phyloP scores from a whole-genome alignment of 2,113 vertebrate species.

The Nestor notabilis region DNA sequence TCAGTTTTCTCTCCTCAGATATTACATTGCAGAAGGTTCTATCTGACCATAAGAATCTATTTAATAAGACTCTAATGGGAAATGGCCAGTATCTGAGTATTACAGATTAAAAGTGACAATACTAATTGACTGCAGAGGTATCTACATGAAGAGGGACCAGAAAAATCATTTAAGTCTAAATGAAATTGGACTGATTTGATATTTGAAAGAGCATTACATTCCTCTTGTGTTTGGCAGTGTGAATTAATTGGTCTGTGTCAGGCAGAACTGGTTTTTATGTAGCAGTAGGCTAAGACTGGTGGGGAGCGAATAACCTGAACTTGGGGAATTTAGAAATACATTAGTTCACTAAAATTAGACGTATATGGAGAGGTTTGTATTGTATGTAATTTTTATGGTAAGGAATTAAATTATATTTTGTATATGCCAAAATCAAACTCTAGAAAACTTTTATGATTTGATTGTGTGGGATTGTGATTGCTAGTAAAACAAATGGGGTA shows the following conservation, averaged over 20 bases:
- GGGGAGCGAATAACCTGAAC: not conserved
- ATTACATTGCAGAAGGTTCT: constrained; percentile 81
- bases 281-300: not conserved
- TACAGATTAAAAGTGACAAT: constrained; percentile 94
- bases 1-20: constrained; percentile 80
- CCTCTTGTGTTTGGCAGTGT: constrained; percentile 67
- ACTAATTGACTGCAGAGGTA: constrained; percentile 95
- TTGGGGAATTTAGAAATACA: not conserved
- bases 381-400: not conserved
- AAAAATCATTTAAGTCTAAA: constrained; percentile 94
- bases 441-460: not conserved
- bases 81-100: constrained; percentile 89
- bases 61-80: constrained; percentile 94
- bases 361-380: not conserved
- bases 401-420: not conserved
- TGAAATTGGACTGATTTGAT: constrained; percentile 94
- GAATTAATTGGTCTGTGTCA: constrained; percentile 74
- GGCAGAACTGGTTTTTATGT: constrained; percentile 24
- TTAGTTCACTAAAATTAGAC: not conserved
- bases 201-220: constrained; percentile 78
- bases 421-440: not conserved
- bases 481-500: not conserved
- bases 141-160: constrained; percentile 86
- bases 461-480: not conserved
- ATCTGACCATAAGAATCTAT: constrained; percentile 83